Conservation (phyloP, 2,888 invertebrate species). For the Cerceris ruficornis region DNA sequence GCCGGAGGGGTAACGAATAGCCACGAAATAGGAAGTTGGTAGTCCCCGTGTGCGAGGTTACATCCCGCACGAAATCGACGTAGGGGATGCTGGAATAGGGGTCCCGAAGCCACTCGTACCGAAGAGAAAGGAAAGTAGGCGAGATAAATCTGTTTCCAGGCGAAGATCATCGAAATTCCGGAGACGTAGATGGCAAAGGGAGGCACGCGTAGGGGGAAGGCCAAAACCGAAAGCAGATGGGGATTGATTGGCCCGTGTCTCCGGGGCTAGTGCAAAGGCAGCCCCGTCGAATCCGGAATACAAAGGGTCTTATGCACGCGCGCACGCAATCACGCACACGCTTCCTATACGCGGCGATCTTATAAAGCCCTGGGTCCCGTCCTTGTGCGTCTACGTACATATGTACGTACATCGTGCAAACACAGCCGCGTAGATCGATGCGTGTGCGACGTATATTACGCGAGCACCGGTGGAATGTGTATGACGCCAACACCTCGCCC, state of each 20-base stretch:
- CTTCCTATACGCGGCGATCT: constrained; percentile 21
- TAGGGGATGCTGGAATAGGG: constrained; percentile 5
- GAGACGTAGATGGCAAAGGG: constrained; percentile 51
- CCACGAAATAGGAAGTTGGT: too few relatives aligned
- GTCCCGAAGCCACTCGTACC: constrained; percentile 28
- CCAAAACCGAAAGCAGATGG: constrained; percentile 66
- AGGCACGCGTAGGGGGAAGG: constrained; percentile 31
- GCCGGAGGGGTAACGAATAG: too few relatives aligned
- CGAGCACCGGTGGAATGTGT: not conserved
- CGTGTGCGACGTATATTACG: not conserved
- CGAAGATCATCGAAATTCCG: constrained; percentile 67
- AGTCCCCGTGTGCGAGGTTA: not conserved
- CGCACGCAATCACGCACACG: constrained; percentile 51
- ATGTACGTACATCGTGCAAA: not conserved
- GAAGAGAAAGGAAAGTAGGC: constrained; percentile 48
- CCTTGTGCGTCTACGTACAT: not conserved
- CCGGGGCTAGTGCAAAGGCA: constrained; percentile 45
- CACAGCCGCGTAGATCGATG: not conserved
- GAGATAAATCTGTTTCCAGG: constrained; percentile 63
- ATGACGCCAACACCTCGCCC: too few relatives aligned
- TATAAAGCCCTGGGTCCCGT: not conserved
- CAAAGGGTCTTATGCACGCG: constrained; percentile 57
- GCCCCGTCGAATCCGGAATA: constrained; percentile 34
- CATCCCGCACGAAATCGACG: constrained; percentile 20
- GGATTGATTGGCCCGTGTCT: constrained; percentile 71